phyloP scores from a whole-genome alignment of 2,888 invertebrate genomes.

The Drosophila mayaguana region DNA sequence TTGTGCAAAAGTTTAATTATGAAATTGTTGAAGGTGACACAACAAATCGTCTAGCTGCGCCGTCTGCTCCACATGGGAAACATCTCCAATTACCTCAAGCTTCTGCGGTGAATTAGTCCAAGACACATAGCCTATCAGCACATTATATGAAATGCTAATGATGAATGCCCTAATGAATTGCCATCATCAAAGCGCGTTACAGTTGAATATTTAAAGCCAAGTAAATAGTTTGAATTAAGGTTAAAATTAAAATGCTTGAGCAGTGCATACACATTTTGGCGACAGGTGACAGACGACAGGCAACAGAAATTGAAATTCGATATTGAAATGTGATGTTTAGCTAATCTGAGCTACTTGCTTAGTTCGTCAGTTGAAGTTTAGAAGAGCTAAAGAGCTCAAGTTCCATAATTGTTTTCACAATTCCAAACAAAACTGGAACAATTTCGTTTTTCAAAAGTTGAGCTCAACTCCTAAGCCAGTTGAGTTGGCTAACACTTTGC shows the following conservation, averaged over 20 bases:
- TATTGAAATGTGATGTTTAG: neutral
- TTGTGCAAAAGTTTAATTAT: constrained; percentile 66
- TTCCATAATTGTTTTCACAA: neutral
- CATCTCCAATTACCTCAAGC: constrained; percentile 42
- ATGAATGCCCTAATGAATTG: constrained; percentile 31
- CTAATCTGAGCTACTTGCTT: neutral
- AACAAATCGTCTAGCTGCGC: constrained; percentile 13
- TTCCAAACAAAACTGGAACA: neutral
- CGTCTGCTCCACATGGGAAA: constrained; percentile 4
- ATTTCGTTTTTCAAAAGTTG: neutral
- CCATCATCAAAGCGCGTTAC: constrained; percentile 10
- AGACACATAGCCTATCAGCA: constrained; percentile 51
- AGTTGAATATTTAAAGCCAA: neutral
- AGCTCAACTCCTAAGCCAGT: neutral
- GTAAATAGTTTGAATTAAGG: neutral
- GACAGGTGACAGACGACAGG: too few relatives aligned
- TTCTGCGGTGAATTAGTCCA: constrained; percentile 64
- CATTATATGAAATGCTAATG: constrained; percentile 33
- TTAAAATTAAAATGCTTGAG: neutral
- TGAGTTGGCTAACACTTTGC: neutral
- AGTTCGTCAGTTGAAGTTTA: neutral
- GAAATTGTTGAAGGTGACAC: constrained; percentile 77
- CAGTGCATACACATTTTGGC: too few relatives aligned
- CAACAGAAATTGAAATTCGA: neutral
- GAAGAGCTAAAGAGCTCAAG: neutral